Evolutionary conservation across 2,888 invertebrate species (phyloP).

Genomic region (Eupelmus urozonus): DNA sequence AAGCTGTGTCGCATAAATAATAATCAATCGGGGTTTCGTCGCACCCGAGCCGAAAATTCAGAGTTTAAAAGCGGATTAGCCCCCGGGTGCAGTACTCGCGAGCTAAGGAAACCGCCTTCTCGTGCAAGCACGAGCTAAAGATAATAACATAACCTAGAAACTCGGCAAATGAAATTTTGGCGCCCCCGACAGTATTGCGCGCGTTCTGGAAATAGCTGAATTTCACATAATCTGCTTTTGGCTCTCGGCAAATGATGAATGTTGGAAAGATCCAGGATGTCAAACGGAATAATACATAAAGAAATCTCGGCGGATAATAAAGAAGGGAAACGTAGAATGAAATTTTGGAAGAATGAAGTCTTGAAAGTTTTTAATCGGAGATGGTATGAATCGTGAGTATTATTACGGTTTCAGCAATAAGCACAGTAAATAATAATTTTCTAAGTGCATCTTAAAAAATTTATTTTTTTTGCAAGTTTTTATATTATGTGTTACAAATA

Average conservation of each 20-base stretch:
- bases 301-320: background rate
- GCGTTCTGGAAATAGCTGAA: conserved; percentile 27
- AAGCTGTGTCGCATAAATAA: conserved; percentile 48
- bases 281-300: conserved; percentile 1
- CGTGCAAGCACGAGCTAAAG: conserved; percentile 16
- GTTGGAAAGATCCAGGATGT: conserved; percentile 11
- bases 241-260: conserved; percentile 27
- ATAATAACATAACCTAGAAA: conserved; percentile 56
- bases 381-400: too few relatives aligned
- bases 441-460: too few relatives aligned
- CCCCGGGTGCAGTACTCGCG: background rate
- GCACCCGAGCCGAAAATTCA: conserved; percentile 41
- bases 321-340: background rate
- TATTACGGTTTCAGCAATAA: too few relatives aligned
- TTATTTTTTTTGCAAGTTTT: too few relatives aligned
- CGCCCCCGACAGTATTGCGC: conserved; percentile 4
- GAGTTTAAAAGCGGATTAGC: conserved; percentile 54
- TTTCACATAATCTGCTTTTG: conserved; percentile 50
- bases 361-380: too few relatives aligned
- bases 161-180: conserved; percentile 52
- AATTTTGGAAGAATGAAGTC: background rate
- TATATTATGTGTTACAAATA: too few relatives aligned
- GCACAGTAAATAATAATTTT: too few relatives aligned
- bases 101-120: conserved; percentile 19
- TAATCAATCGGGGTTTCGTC: conserved; percentile 47